Evolutionary conservation across 2,797 vertebrate genomes (phyloP).

Genomic region (Morus bassanus): DNA sequence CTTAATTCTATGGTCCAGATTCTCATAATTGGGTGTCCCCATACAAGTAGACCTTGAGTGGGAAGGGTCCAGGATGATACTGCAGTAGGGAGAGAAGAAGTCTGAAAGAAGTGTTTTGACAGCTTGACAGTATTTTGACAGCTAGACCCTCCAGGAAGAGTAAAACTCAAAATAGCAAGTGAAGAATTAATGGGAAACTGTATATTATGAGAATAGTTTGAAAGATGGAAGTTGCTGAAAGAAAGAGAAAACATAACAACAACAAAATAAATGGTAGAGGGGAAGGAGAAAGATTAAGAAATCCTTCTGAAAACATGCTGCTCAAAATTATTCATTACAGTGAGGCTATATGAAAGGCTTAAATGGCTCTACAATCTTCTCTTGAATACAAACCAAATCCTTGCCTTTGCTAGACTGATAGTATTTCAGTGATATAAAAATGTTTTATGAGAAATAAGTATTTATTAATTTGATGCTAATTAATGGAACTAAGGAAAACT

Average conservation of each 20-base stretch:
- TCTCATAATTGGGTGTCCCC: not conserved
- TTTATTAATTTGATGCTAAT: not conserved
- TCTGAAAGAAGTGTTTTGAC: not conserved
- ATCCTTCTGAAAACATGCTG: not conserved
- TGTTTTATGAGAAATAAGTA: not conserved
- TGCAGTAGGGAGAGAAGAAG: not conserved
- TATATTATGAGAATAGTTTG: not conserved
- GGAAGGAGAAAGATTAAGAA: not conserved
- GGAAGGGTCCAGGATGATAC: not conserved
- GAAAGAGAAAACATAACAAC: not conserved
- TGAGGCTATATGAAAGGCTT: not conserved
- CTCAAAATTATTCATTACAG: not conserved
- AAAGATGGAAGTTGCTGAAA: not conserved
- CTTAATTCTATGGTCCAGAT: not conserved
- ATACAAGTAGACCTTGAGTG: not conserved
- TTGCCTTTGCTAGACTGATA: not conserved
- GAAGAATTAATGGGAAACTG: not conserved
- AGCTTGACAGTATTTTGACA: not conserved
- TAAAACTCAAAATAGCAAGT: not conserved
- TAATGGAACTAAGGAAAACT: not conserved
- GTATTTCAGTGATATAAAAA: not conserved
- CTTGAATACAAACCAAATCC: not conserved
- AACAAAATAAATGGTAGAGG: not conserved
- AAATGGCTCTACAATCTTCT: not conserved
- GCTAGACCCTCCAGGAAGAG: not conserved